Evolutionary conservation across 1,140 invertebrate genomes (phyloP), one percentile per base, ranked within the genome.

Genomic region (Neodiprion lecontei): DNA sequence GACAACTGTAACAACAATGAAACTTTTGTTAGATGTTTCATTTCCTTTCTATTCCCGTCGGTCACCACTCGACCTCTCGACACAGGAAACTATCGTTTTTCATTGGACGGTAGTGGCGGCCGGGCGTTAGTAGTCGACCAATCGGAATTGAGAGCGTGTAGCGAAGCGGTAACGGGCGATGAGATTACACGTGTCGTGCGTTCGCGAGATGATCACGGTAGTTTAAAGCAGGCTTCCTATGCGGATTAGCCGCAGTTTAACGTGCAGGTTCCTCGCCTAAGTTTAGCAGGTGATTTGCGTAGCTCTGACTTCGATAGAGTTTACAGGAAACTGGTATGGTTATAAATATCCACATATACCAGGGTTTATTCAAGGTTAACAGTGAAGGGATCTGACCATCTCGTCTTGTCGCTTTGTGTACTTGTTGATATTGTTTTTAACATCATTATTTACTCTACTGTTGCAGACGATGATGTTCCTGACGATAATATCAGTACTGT

Each of bases 121-220:
- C 53, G 53, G n/a, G 53, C 11, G 9, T 61, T 12, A 17, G 5
- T 11, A 61, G 11, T 61, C 53, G n/a, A 17, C 53, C 53, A 61
- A 61, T 61, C 53, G n/a, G 53, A 61, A 61, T 14, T 14, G 53
- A 61, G 53, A 61, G 53, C 53, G 53, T 61, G 53, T 61, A 61
- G 53, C 53, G 11, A 17, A 12, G 53, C 11, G 11, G 53, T 3
- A 61, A 61, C 53, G 53, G 53, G 53, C 53, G 7, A 17, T 61
- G 53, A 61, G 53, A 61, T 61, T 61, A 61, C 53, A 61, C 53
- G 53, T 61, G 53, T 61, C 53, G 28, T 40, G 53, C 53, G 53
- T 12, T 7, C 53, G n/a, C 53, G 53, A 40, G 28, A 61, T 61
- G 53, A 14, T 61, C 53, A 61, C 4, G 11, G 53, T 40, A 40